A percentile compares a stretch with the other conserved stretches of the same genome.
Conservation (phyloP, 2,113 vertebrate genomes). For the Pachyramphus minor region DNA sequence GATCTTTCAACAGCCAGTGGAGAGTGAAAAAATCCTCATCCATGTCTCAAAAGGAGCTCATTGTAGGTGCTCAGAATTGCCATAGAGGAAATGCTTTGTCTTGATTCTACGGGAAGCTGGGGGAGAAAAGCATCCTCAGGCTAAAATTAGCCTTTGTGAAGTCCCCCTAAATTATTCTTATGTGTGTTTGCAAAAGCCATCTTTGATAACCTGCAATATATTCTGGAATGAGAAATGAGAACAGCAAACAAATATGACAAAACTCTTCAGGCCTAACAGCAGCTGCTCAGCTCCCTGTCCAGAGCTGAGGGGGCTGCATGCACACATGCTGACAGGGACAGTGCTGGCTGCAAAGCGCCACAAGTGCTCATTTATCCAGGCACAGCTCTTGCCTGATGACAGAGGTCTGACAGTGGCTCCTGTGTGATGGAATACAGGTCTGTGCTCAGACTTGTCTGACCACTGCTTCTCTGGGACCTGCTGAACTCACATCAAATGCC, state of each 20-base stretch:
- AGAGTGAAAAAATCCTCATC: neutral
- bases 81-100: neutral
- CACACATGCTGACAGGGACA: neutral
- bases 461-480: neutral
- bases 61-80: neutral
- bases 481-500: neutral
- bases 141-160: neutral
- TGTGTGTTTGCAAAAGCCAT: neutral
- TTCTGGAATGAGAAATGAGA: neutral
- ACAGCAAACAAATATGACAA: neutral
- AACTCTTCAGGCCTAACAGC: neutral
- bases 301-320: neutral
- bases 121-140: neutral
- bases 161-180: neutral
- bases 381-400: neutral
- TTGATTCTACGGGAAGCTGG: neutral
- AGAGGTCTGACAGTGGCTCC: neutral
- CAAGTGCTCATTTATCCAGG: neutral
- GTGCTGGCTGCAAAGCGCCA: neutral
- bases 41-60: neutral
- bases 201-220: neutral
- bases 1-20: neutral
- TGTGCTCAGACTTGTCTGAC: neutral
- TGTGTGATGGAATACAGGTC: neutral
- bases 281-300: neutral